Base-by-base conservation (phyloP, 2,797 vertebrate species). In the Poeciliopsis gracilis region DNA sequence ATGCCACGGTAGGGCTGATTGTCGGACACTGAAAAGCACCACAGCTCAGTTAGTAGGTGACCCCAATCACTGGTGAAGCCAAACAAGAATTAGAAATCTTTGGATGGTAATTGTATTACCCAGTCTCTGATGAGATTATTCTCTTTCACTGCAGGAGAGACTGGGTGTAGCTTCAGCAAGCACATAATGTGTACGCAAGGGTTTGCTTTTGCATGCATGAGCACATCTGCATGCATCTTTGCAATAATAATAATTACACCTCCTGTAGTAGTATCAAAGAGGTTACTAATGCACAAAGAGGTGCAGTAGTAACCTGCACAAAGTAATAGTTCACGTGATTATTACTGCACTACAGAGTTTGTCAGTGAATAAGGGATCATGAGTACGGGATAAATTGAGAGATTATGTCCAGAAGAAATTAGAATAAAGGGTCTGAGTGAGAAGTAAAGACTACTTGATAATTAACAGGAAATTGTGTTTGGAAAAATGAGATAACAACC, bases 11-110 rank as follows among this genome's bases (percentile, higher is more conserved):
- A 77, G 79, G 75, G 78, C 81, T 84, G 77, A 70, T 69, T 55
- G 5, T 72, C 59, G 75, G 78, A 79, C 77, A 51, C 79, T 81
- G 72, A 81, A 93, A 89, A 73, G 73, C 77, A 83, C 81, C 74
- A 72, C 74, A 76, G 83, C 77, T 87, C 75, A 84, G 71, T 80
- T 67, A 87, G 81, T 84, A 70, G 20, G 87, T 89, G 91, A 93
- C 89, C 88, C 70, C 61, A 57, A 84, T 91, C 85, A 83, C 81
- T 72, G 87, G 82, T 91, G 84, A 90, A 61, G 83, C 89, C 77
- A 87, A 86, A 70, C 4, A 16, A 15, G 41, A 45, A 70, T 28
- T 28, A 45, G 41, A 70, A 28, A 18, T 10, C 67, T n/a, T 70
- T 46, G 43, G 43, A 28, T 51, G 43, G 28, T 75, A 2, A 13